These are phyloP conservation scores for Microtus obscurus DNA, from an alignment of 2,797 vertebrate species.

Conservation along the genomic window DNA sequence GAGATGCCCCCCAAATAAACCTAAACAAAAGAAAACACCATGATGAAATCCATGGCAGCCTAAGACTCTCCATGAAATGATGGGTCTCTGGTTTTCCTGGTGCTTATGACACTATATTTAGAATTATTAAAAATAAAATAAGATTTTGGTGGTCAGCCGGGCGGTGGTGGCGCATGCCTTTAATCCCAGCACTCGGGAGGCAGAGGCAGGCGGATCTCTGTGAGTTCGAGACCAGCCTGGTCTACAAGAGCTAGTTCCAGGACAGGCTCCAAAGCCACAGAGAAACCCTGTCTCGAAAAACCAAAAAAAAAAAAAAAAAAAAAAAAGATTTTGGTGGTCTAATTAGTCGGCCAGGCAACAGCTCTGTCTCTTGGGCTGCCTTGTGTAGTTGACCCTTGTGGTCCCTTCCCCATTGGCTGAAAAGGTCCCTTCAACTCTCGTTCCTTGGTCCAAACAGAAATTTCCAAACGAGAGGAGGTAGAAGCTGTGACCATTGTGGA, in stretches of 20 bases:
- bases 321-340: neutral
- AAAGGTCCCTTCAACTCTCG: neutral
- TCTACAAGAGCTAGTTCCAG: no score
- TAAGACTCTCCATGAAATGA: neutral
- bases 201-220: no score
- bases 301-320: no score
- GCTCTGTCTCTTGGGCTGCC: neutral
- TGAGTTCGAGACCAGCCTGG: no score
- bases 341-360: neutral
- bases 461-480: constrained; percentile 94
- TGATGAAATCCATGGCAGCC: neutral
- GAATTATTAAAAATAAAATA: neutral
- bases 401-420: neutral
- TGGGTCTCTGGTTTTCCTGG: neutral
- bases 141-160: neutral
- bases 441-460: constrained; percentile 87
- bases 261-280: no score
- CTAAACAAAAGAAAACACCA: neutral
- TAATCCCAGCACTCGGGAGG: no score
- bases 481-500: constrained; percentile 96
- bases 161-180: no score
- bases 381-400: neutral
- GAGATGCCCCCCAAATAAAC: neutral
- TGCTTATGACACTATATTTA: neutral
- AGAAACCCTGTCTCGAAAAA: no score